These are phyloP conservation scores for Helicoverpa armigera DNA, from an alignment of 1,140 invertebrate species.

Conservation along the genomic window DNA sequence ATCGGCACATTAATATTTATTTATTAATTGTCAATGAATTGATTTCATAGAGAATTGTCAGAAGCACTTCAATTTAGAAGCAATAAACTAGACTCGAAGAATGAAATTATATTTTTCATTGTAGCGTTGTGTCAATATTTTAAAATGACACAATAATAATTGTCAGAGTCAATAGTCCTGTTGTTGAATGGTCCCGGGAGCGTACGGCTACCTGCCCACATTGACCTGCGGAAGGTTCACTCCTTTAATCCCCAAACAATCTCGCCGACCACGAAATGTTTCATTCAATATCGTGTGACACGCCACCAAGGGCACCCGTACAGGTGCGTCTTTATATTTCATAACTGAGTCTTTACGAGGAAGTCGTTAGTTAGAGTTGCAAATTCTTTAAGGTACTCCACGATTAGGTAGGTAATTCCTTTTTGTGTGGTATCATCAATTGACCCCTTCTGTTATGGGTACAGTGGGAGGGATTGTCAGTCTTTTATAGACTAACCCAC, in stretches of 20 bases:
- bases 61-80: background rate
- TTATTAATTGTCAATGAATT: too few species aligned
- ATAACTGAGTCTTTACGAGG: slow-evolving; percentile 24
- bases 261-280: slow-evolving; percentile 75
- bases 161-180: background rate
- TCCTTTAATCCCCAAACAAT: slow-evolving; percentile 73
- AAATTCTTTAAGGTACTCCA: background rate
- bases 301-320: slow-evolving; percentile 10
- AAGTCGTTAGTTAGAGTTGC: slow-evolving; percentile 14
- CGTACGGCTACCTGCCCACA: slow-evolving; percentile 74
- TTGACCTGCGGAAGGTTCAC: slow-evolving; percentile 71
- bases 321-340: slow-evolving; percentile 35
- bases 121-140: too few species aligned
- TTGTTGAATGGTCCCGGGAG: slow-evolving; percentile 49
- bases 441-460: too few species aligned
- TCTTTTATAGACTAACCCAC: too few species aligned
- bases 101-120: too few species aligned
- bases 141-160: slow-evolving; percentile 5
- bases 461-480: too few species aligned
- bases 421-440: too few species aligned
- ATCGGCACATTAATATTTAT: too few species aligned
- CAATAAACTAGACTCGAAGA: background rate
- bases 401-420: too few species aligned
- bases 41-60: too few species aligned
- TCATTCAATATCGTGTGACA: slow-evolving; percentile 59